Percentiles rank a stretch among this genome's conserved stretches.
phyloP scores from a whole-genome alignment of 2,888 invertebrate species.

The Machimus rusticus region DNA sequence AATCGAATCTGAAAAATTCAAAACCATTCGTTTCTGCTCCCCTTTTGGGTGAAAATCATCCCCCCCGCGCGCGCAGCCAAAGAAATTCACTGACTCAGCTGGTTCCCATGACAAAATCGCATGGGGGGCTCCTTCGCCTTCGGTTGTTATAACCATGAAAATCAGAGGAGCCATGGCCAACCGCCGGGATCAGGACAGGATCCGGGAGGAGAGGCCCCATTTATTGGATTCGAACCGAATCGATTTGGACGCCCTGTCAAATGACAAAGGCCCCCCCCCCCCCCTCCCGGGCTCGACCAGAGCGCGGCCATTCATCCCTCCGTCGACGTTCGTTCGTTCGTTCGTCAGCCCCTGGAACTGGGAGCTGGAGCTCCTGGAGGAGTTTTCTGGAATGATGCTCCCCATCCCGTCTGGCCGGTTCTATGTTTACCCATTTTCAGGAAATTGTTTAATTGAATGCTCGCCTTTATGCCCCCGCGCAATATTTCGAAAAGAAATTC shows the following conservation, averaged over 20 bases:
- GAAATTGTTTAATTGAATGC: slow-evolving; percentile 33
- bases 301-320: not conserved
- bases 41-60: not conserved
- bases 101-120: not conserved
- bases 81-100: slow-evolving; percentile 19
- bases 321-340: not conserved
- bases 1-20: slow-evolving; percentile 5
- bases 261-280: not conserved
- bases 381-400: not conserved
- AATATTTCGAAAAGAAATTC: not conserved
- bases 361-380: not conserved
- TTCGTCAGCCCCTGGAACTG: not conserved
- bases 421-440: not conserved
- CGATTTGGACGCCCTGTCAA: not conserved
- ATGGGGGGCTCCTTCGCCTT: not conserved
- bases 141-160: not conserved
- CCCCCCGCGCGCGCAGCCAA: not conserved
- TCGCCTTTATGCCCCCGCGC: not conserved
- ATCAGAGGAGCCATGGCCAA: not conserved
- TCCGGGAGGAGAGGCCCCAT: not conserved
- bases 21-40: not conserved
- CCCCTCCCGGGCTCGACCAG: not conserved
- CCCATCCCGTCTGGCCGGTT: not conserved
- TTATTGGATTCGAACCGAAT: slow-evolving; percentile 29
- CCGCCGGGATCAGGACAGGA: not conserved